Conservation (phyloP, 2,113 vertebrate genomes). For the Nothoprocta perdicaria region DNA sequence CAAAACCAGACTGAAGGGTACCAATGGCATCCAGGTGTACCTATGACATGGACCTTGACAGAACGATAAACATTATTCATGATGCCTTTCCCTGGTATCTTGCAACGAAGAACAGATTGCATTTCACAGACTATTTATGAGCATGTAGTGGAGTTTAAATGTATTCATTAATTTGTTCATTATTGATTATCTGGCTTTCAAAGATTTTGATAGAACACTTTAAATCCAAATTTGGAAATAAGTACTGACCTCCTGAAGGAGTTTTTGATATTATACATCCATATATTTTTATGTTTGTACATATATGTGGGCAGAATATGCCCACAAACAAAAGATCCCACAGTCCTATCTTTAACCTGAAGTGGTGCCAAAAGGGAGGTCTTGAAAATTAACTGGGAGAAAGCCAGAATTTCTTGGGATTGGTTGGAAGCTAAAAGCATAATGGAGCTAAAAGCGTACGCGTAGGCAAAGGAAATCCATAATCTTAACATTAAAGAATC, state of each 20-base stretch:
- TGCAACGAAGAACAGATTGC: not conserved
- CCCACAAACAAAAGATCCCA: not conserved
- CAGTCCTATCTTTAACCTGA: not conserved
- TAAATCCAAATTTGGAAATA: not conserved
- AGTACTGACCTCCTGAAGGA: not conserved
- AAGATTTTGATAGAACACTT: not conserved
- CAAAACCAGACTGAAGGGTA: not conserved
- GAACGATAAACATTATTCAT: not conserved
- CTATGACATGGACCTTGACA: not conserved
- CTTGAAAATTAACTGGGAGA: not conserved
- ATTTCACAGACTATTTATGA: not conserved
- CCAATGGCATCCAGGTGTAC: not conserved
- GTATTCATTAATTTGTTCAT: not conserved
- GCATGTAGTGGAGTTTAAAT: not conserved
- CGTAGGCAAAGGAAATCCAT: not conserved
- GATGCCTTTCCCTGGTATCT: accelerated
- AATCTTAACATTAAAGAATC: not conserved
- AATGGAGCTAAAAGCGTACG: not conserved
- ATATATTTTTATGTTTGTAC: not conserved
- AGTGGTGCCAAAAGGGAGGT: not conserved
- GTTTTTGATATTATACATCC: not conserved
- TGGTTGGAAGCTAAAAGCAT: not conserved
- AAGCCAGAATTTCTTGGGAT: not conserved
- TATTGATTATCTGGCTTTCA: not conserved
- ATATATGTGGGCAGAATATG: not conserved